These are phyloP conservation scores for Montipora efflorescens DNA, from an alignment of 64 coral and sea anemone genomes.

Conservation along the genomic window DNA sequence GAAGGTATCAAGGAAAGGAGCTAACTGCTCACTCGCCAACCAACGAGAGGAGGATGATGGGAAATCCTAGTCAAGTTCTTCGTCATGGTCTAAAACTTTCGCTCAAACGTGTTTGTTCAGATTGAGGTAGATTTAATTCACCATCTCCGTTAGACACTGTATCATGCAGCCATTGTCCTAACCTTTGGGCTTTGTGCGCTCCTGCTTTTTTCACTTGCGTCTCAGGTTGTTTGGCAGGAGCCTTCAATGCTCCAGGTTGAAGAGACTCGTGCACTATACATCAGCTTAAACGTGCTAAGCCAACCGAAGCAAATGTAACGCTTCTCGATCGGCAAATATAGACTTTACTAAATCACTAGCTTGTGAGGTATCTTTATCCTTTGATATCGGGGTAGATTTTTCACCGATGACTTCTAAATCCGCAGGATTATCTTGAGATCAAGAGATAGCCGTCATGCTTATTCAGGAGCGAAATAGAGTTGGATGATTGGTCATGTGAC, in stretches of 20 bases:
- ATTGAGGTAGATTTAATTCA: background rate
- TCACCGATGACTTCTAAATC: no score
- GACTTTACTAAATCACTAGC: no score
- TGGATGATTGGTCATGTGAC: background rate
- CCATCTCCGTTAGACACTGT: background rate
- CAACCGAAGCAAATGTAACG: no score
- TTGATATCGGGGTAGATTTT: no score
- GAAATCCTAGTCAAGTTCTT: background rate
- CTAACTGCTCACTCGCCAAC: background rate
- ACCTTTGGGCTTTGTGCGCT: background rate
- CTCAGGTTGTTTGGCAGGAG: background rate
- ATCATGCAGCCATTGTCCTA: background rate
- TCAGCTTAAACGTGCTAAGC: no score
- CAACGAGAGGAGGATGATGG: background rate
- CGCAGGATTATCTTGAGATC: no score
- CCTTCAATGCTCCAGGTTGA: background rate
- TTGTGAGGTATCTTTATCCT: no score
- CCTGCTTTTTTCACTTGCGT: background rate
- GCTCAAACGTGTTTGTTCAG: background rate
- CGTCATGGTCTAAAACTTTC: background rate
- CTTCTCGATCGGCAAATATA: no score
- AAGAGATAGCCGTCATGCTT: no score
- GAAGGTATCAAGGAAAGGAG: background rate
- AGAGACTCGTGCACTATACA: no score
- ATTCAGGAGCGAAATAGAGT: no score